Percentiles rank a stretch among this genome's conserved stretches.
phyloP scores from a whole-genome alignment of 2,888 invertebrate species.

The Lithophane semibrunnea region DNA sequence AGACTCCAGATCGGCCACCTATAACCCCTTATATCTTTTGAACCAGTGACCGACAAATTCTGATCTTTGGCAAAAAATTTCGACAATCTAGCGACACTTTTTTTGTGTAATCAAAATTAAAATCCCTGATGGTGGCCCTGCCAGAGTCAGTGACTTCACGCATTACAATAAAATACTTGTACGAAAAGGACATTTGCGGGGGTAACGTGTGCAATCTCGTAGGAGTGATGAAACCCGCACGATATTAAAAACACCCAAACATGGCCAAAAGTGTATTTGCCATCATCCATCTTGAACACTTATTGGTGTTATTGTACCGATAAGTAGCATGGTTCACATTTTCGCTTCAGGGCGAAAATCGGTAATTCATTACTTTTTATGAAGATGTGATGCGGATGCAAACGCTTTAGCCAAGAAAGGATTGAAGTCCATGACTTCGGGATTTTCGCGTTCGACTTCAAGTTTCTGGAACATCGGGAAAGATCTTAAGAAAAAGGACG shows the following conservation, averaged over 20 bases:
- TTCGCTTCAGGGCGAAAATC: neutral
- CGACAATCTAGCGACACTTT: no score
- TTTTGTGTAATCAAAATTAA: no score
- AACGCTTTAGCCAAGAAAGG: slow-evolving; percentile 83
- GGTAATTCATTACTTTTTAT: slow-evolving; percentile 65
- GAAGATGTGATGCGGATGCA: slow-evolving; percentile 73
- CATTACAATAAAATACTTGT: no score
- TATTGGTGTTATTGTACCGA: neutral
- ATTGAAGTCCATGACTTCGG: slow-evolving; percentile 78
- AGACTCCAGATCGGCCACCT: no score
- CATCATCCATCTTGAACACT: neutral
- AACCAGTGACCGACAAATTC: no score
- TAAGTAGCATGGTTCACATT: neutral
- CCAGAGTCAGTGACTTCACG: no score
- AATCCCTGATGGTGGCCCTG: no score
- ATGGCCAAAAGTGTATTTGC: neutral
- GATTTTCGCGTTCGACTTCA: slow-evolving; percentile 70
- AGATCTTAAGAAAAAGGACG: neutral
- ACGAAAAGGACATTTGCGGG: no score
- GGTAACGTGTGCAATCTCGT: no score
- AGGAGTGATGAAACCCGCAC: no score
- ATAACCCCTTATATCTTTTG: no score
- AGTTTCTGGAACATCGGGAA: slow-evolving; percentile 80
- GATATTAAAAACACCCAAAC: neutral
- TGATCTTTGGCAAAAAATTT: no score